These are phyloP conservation scores for Phyllopteryx taeniolatus DNA, from an alignment of 2,113 vertebrate species.

Conservation along the genomic window DNA sequence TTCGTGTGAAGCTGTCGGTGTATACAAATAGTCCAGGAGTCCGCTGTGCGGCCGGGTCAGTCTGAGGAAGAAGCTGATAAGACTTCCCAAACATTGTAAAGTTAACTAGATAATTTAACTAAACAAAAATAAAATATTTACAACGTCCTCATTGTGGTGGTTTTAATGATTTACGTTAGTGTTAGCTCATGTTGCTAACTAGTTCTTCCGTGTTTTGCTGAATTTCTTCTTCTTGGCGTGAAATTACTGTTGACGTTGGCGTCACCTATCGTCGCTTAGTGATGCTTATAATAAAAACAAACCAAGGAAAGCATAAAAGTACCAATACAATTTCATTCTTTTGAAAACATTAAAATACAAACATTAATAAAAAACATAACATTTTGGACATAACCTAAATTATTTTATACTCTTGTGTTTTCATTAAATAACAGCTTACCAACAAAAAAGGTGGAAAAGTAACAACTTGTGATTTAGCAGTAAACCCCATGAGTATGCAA, in stretches of 20 bases:
- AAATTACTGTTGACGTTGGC: background rate
- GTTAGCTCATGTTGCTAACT: background rate
- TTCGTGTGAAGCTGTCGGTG: constrained; percentile 48
- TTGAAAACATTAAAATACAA: background rate
- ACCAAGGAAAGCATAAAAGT: background rate
- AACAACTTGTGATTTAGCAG: too few relatives aligned
- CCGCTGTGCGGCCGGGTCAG: constrained; percentile 61
- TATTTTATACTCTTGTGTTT: background rate
- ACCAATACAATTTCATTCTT: background rate
- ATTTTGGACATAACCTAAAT: background rate
- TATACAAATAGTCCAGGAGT: constrained; percentile 72
- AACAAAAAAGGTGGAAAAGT: background rate
- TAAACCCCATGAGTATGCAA: too few relatives aligned
- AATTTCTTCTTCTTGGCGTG: constrained; percentile 21
- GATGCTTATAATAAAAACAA: background rate
- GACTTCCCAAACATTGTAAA: constrained; percentile 68
- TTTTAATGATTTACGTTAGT: background rate
- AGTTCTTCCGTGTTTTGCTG: constrained; percentile 49
- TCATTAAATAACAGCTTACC: background rate
- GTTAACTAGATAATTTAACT: background rate
- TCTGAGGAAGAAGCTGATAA: constrained; percentile 76
- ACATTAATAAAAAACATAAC: background rate
- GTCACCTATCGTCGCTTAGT: background rate
- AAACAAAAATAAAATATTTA: background rate
- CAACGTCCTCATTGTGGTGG: background rate